Evolutionary conservation across 2,113 vertebrate genomes (phyloP).

Genomic region (Eonycteris spelaea): DNA sequence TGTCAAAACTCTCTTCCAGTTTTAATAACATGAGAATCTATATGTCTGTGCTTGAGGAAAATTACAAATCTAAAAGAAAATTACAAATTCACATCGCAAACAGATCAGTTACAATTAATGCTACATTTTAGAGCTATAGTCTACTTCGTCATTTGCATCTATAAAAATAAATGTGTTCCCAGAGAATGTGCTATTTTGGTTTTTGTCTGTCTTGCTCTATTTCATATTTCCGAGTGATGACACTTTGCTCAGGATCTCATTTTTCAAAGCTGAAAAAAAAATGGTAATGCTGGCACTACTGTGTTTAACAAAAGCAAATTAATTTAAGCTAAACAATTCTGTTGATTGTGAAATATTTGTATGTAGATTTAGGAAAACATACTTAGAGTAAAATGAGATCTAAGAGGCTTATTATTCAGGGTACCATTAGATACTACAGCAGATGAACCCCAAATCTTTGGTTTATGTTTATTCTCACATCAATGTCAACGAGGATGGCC

Average conservation of each 20-base stretch:
- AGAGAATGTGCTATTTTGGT: not conserved
- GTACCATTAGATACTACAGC: not conserved
- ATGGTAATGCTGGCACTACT: not conserved
- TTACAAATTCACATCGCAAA: not conserved
- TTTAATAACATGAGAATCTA: slow-evolving; percentile 36
- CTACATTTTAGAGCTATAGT: not conserved
- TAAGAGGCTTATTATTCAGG: not conserved
- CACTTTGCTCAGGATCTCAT: not conserved
- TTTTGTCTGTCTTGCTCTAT: not conserved
- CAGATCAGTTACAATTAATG: slow-evolving; percentile 41
- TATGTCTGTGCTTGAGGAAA: not conserved
- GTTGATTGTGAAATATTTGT: not conserved
- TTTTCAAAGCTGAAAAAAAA: not conserved
- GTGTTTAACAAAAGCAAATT: not conserved
- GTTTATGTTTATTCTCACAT: not conserved
- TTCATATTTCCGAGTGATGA: not conserved
- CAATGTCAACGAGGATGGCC: not conserved
- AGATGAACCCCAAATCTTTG: not conserved
- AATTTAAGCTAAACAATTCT: not conserved
- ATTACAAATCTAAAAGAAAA: slow-evolving; percentile 29
- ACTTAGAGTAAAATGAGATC: not conserved
- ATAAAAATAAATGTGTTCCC: not conserved
- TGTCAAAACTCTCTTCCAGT: slow-evolving; percentile 50
- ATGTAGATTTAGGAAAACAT: not conserved
- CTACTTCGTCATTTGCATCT: not conserved